A percentile compares a stretch with the other conserved stretches of the same genome.
phyloP scores from a whole-genome alignment of 2,888 invertebrate genomes.

The Drosophila koepferae region DNA sequence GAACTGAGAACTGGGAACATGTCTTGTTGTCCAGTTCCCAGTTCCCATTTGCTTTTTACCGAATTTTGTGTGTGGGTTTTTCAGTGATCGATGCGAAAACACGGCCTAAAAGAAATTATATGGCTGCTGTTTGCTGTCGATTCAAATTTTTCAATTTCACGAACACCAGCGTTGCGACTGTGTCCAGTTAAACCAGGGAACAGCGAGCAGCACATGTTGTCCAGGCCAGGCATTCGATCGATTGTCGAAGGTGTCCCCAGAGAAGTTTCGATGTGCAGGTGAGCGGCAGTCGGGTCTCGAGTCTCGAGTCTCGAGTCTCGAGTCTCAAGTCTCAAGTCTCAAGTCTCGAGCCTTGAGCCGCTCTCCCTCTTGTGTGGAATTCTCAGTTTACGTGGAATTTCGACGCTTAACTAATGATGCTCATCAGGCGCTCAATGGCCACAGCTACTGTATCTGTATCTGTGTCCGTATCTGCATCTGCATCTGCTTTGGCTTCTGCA shows the following conservation, averaged over 20 bases:
- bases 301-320: not conserved
- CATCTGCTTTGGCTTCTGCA: slow-evolving; percentile 36
- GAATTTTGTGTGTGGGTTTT: slow-evolving; percentile 12
- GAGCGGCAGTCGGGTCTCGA: slow-evolving; percentile 37
- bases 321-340: slow-evolving; percentile 3
- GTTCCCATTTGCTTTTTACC: slow-evolving; percentile 9
- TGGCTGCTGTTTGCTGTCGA: slow-evolving; percentile 59
- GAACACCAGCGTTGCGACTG: slow-evolving; percentile 31
- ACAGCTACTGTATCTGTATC: slow-evolving; percentile 66
- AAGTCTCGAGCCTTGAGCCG: slow-evolving; percentile 16
- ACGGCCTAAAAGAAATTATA: slow-evolving; percentile 57
- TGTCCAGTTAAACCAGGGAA: slow-evolving; percentile 18
- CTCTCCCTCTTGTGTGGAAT: slow-evolving; percentile 31
- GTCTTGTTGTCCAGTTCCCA: slow-evolving; percentile 51
- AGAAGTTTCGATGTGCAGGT: slow-evolving; percentile 71
- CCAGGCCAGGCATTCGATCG: slow-evolving; percentile 33
- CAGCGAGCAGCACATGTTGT: slow-evolving; percentile 57
- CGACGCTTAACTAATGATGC: slow-evolving; percentile 81
- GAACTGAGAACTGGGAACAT: slow-evolving; percentile 15
- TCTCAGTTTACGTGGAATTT: slow-evolving; percentile 77
- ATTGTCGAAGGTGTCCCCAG: slow-evolving; percentile 70
- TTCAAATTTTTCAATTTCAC: slow-evolving; percentile 75
- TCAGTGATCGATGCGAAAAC: slow-evolving; percentile 77
- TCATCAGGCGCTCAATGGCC: slow-evolving; percentile 74
- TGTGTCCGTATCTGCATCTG: slow-evolving; percentile 35